phyloP scores from a whole-genome alignment of 2,113 vertebrate genomes.

The Ascaphus truei region DNA sequence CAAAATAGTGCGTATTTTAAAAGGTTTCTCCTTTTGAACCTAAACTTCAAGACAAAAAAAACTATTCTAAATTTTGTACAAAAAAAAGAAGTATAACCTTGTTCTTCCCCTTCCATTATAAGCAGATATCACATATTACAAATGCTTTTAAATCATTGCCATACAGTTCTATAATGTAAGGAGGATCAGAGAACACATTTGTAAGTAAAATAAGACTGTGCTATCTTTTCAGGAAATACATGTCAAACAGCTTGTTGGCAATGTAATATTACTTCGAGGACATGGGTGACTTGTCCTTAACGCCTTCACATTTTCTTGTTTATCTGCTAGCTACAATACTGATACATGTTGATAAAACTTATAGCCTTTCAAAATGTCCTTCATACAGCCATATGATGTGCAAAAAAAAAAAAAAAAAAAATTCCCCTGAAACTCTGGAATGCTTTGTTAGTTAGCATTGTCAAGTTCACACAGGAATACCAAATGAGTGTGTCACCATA shows the following conservation, averaged over 20 bases:
- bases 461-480: no score
- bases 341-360: not conserved
- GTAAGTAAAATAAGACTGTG: slow-evolving; percentile 21
- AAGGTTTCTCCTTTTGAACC: no score
- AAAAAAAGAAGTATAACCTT: not conserved
- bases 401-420: no score
- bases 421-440: no score
- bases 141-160: not conserved
- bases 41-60: no score
- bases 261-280: slow-evolving; percentile 14
- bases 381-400: not conserved
- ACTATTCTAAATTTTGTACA: not conserved
- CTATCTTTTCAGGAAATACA: slow-evolving; percentile 9
- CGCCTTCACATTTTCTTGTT: not conserved
- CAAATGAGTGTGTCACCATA: no score
- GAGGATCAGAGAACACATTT: slow-evolving; percentile 8
- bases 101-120: not conserved
- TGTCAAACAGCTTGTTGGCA: slow-evolving; percentile 22
- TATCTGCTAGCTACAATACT: not conserved
- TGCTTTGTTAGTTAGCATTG: no score
- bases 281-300: slow-evolving; percentile 10
- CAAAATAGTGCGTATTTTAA: no score
- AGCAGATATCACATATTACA: not conserved
- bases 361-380: not conserved
- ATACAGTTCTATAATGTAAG: not conserved